Evolutionary conservation across 1,140 invertebrate genomes (phyloP).

Genomic region (Hydropsyche tenuis): DNA sequence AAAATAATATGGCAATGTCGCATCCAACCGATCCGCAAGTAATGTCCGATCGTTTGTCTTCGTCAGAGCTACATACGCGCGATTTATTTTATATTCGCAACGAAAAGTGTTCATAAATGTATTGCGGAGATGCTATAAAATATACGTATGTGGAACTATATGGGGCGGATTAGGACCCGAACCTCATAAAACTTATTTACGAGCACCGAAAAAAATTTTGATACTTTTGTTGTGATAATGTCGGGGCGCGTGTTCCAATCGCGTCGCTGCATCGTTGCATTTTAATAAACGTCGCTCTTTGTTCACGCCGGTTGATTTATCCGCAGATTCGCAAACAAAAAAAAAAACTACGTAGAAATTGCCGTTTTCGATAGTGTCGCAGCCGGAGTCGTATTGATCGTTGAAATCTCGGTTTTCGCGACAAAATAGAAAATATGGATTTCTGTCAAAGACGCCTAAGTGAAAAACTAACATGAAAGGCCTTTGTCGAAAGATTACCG

Average conservation of each 20-base stretch:
- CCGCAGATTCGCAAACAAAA: background rate
- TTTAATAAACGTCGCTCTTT: constrained; percentile 17
- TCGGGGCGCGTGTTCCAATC: constrained; percentile 7
- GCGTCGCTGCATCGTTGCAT: constrained; percentile 11
- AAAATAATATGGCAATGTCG: background rate
- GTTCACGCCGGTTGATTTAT: constrained; percentile 13
- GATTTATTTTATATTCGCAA: constrained; percentile 5
- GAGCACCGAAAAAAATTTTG: constrained; percentile 15
- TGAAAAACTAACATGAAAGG: background rate
- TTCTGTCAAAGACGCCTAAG: too few relatives aligned
- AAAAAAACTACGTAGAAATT: background rate
- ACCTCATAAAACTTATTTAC: constrained; percentile 37
- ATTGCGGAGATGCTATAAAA: too few relatives aligned
- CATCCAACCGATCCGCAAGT: background rate
- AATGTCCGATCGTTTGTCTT: constrained; percentile 3
- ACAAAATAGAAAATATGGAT: background rate
- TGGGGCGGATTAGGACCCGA: constrained; percentile 4
- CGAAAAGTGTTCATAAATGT: background rate
- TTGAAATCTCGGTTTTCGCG: background rate
- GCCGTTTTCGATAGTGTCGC: too few relatives aligned
- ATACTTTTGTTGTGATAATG: constrained; percentile 11
- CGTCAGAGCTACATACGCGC: background rate
- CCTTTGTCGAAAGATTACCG: background rate
- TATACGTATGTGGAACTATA: background rate
- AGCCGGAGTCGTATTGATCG: too few relatives aligned